Evolutionary conservation across 2,888 invertebrate species (phyloP).

Genomic region (Euplexia lucipara): DNA sequence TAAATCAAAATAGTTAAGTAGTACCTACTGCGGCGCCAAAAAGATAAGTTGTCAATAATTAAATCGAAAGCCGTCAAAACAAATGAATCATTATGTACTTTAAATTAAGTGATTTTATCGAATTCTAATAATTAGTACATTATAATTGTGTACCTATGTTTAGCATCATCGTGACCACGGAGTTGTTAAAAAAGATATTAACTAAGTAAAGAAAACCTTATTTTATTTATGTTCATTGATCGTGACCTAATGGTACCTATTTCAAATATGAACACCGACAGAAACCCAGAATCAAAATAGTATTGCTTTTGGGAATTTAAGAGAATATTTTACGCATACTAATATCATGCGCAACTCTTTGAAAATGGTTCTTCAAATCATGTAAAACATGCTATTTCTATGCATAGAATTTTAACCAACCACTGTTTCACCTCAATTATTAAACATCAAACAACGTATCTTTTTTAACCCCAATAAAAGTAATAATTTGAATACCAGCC

Average conservation of each 20-base stretch:
- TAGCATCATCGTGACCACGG: not conserved
- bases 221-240: not conserved
- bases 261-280: not conserved
- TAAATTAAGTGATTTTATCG: constrained; percentile 27
- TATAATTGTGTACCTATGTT: not conserved
- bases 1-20: not conserved
- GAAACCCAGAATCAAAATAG: too few relatives aligned
- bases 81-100: constrained; percentile 39
- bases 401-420: not conserved
- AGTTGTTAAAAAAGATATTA: too few relatives aligned
- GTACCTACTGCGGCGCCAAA: constrained; percentile 2
- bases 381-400: not conserved
- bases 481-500: too few relatives aligned
- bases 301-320: too few relatives aligned
- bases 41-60: constrained; percentile 29
- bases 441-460: not conserved
- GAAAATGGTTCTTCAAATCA: not conserved
- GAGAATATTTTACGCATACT: too few relatives aligned
- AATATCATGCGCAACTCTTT: too few relatives aligned
- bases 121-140: constrained; percentile 11
- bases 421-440: not conserved
- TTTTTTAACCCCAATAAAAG: too few relatives aligned
- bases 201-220: too few relatives aligned
- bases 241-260: not conserved
- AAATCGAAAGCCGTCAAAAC: constrained; percentile 21